Evolutionary conservation across 2,888 invertebrate species (phyloP), one percentile per base, ranked within the genome.

Genomic region (Lithophane semibrunnea): DNA sequence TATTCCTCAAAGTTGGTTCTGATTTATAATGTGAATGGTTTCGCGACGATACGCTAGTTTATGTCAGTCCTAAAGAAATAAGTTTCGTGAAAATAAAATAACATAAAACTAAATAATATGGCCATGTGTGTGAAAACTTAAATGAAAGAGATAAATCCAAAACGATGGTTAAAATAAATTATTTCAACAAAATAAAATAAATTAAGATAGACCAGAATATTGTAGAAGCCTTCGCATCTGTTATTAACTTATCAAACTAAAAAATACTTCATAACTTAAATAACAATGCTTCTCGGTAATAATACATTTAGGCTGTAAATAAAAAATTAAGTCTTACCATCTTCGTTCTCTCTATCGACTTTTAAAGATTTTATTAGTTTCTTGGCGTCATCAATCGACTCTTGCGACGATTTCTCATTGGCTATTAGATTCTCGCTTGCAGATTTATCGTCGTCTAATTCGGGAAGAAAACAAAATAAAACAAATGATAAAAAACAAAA

Each of bases 331-430:
- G 79, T 90, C 94, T 96, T 96, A 96, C 96, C 96, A 84, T 96
- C 96, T 47, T 96, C 96, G 73, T 96, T 96, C 64, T 96, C 96
- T 90, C 94, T 93, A 92, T 95, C 96, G 79, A 96, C 94, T 94
- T 96, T 96, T 82, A 96, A 93, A 5, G 96, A 96, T 75, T 96
- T 95, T 89, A 96, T 96, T 89, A 95, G 90, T 90, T 94, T 92
- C 93, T 96, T 96, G 88, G 89, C 96, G 84, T 96, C 96, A 68
- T 95, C 95, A 73, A 96, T 96, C 3, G 95, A 94, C 74, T 95
- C 94, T 86, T 95, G 94, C 18, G 95, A 94, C 9, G 93, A 89
- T 90, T 93, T 93, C 90, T 94, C 95, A 88, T 91, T 93, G 29
- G 86, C 88, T 88, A 94, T 93, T 24, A 93, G 87, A 89, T 82